Percentiles rank a stretch among this genome's conserved stretches.
phyloP scores from a whole-genome alignment of 2,113 vertebrate species.

The Nycticryphes semicollaris region DNA sequence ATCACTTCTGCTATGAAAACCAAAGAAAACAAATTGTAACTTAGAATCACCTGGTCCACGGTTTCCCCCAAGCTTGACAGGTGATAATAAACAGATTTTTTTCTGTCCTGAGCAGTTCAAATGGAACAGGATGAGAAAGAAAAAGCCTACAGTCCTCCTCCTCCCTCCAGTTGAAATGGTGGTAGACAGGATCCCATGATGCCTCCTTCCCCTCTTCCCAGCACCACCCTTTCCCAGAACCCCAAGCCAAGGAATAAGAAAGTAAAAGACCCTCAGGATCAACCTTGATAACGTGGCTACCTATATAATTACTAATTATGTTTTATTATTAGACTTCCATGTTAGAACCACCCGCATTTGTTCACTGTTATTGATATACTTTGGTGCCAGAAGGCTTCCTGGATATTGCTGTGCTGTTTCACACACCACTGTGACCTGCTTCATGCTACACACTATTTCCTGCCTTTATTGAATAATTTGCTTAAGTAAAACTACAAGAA shows the following conservation, averaged over 20 bases:
- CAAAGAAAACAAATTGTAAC: neutral
- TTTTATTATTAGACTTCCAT: neutral
- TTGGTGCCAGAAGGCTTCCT: neutral
- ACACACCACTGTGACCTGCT: neutral
- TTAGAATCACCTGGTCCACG: neutral
- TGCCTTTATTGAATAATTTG: neutral
- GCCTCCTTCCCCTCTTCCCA: too few species aligned
- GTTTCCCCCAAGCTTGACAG: neutral
- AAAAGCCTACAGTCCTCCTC: neutral
- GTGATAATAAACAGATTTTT: neutral
- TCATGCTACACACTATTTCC: neutral
- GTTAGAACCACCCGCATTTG: neutral
- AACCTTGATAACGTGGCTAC: neutral
- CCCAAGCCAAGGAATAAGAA: neutral
- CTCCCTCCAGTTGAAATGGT: neutral
- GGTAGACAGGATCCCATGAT: fast-evolving
- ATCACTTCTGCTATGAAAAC: neutral
- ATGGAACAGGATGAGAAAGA: neutral
- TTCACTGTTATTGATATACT: neutral
- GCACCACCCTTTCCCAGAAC: neutral
- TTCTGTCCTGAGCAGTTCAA: neutral
- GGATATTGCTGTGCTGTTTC: neutral
- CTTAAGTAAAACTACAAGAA: neutral
- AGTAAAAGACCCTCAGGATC: neutral
- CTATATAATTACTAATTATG: neutral